These are phyloP conservation scores for Ictalurus furcatus DNA, from an alignment of 2,113 vertebrate genomes.

Conservation along the genomic window DNA sequence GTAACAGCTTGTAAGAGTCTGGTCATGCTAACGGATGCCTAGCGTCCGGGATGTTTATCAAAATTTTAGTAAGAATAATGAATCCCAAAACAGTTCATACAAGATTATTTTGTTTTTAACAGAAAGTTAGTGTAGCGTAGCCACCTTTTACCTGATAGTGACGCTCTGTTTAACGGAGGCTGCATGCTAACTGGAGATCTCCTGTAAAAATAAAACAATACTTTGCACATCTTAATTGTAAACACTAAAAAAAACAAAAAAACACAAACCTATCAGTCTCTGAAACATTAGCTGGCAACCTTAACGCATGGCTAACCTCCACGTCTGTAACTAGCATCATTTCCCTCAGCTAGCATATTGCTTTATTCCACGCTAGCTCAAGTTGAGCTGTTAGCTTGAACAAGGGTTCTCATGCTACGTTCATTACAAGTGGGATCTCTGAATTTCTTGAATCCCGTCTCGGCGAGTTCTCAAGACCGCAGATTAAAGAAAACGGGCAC, in stretches of 20 bases:
- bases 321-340: not conserved
- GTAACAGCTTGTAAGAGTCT: not conserved
- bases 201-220: conserved; percentile 66
- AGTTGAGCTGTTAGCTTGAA: not conserved
- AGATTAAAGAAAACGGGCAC: not conserved
- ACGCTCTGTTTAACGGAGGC: conserved; percentile 82
- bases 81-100: not conserved
- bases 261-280: not conserved
- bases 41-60: not conserved
- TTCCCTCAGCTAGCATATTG: too few species aligned
- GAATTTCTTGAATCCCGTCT: not conserved
- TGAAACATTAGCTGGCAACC: not conserved
- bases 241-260: not conserved
- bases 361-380: too few species aligned
- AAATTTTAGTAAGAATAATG: not conserved
- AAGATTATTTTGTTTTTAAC: not conserved
- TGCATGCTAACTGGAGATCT: conserved; percentile 87
- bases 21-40: not conserved
- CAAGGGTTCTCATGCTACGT: not conserved
- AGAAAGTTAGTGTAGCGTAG: not conserved
- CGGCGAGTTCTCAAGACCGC: not conserved
- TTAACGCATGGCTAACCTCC: not conserved
- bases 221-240: not conserved
- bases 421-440: not conserved
- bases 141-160: conserved; percentile 82